A percentile compares a stretch with the other conserved stretches of the same genome.
These are phyloP conservation scores for Malthinus flaveolus DNA, from an alignment of 2,888 invertebrate genomes.

Conservation along the genomic window DNA sequence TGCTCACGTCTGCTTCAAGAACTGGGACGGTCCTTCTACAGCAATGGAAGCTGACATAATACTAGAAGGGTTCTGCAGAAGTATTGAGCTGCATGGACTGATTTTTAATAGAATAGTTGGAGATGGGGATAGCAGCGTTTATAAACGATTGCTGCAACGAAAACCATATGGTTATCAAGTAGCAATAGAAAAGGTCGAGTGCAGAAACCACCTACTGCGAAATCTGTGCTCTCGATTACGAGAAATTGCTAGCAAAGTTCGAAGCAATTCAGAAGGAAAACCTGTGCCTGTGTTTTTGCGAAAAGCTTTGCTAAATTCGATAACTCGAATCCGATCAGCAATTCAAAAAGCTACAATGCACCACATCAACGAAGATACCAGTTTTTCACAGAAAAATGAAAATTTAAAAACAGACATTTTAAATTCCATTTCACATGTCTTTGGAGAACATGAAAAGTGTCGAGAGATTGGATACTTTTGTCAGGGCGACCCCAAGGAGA, in stretches of 20 bases:
- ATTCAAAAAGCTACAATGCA: not conserved
- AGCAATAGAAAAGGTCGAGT: not conserved
- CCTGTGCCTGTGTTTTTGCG: not conserved
- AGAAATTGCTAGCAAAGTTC: not conserved
- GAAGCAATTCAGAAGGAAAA: not conserved
- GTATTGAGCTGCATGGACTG: not conserved
- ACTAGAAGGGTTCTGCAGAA: not conserved
- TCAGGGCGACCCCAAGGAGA: not conserved
- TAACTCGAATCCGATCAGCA: not conserved
- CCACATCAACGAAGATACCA: not conserved
- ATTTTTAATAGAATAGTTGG: not conserved
- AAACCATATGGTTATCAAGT: too few species aligned
- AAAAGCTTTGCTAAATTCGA: not conserved
- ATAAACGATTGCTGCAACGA: not conserved
- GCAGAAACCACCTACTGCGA: not conserved
- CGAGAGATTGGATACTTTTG: not conserved
- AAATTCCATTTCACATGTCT: slow-evolving; percentile 10
- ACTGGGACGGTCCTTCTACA: not conserved
- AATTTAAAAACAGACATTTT: not conserved
- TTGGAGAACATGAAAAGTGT: slow-evolving; percentile 10
- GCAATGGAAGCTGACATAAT: not conserved
- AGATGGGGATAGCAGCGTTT: not conserved
- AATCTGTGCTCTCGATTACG: not conserved
- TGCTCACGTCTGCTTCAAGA: not conserved
- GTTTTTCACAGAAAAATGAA: not conserved